phyloP scores from a whole-genome alignment of 1,140 invertebrate genomes.

The Zophobas morio region DNA sequence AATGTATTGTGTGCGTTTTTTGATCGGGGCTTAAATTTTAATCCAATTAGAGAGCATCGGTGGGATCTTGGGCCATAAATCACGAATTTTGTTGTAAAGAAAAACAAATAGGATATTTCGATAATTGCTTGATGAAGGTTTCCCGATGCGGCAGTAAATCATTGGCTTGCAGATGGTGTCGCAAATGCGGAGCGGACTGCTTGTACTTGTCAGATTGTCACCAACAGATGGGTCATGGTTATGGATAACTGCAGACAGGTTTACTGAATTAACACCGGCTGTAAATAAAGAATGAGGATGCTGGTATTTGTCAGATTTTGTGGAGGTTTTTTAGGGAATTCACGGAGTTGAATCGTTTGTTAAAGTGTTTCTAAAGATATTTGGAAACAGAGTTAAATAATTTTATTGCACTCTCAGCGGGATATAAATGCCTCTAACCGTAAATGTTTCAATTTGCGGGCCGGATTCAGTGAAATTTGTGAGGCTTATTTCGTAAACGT shows the following conservation, averaged over 20 bases:
- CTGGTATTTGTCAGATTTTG: background rate
- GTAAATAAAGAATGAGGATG: background rate
- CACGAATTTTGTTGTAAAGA: conserved; percentile 14
- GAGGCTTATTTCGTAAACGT: too few species aligned
- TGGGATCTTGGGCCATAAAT: background rate
- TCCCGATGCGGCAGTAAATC: conserved; percentile 28
- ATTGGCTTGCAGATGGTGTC: conserved; percentile 34
- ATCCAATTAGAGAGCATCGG: conserved; percentile 17
- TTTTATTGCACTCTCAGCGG: too few species aligned
- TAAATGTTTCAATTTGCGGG: too few species aligned
- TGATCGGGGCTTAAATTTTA: conserved; percentile 14
- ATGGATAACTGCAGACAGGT: conserved; percentile 26
- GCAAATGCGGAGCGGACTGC: conserved; percentile 28
- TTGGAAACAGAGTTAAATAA: too few species aligned
- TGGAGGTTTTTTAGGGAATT: background rate
- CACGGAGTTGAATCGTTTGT: too few species aligned
- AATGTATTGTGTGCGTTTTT: conserved; percentile 5
- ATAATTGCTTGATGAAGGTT: conserved; percentile 40
- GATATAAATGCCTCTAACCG: too few species aligned
- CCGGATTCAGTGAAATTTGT: too few species aligned
- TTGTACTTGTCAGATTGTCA: conserved; percentile 35
- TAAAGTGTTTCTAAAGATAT: too few species aligned
- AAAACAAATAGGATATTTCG: conserved; percentile 35
- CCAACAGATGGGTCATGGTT: conserved; percentile 12
- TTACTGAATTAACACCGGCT: conserved; percentile 1